Base-by-base conservation (phyloP, 2,888 invertebrate genomes). In the Rugalucina vietnamica region DNA sequence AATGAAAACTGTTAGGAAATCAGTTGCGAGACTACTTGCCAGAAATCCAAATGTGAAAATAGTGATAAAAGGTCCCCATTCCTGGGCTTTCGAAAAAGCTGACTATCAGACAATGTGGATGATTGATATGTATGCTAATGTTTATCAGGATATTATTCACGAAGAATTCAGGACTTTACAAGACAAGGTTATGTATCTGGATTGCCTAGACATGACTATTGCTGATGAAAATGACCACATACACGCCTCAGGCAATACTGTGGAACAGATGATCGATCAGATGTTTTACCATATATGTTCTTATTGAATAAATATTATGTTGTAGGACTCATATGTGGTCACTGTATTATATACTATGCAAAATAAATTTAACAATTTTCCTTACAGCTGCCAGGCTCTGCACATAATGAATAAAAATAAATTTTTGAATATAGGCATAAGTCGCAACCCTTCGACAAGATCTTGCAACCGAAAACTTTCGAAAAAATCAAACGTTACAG, bases 51-150 rank as follows among this genome's bases (percentile, higher is more conserved):
- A 74, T n/a, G 75, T 73, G n/a, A 57, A 65, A 10, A 54, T 87
- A 21, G 72, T 84, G 12, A 84, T 87, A 0, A 87, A 87, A 73
- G 87, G 87, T 8, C 87, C 87, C 2, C 82, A 84, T 80, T 79
- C 84, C 1, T 87, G 72, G 74, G 82, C 87, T 3, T 84, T 84
- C 79, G 82, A 73, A 49, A 84, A 71, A 77, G 69, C 76, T 37
- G 8, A 27, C 4, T 81, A 82, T 34, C 76, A 77, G 27, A 83
- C 78, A 21, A 71, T 87, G 43, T 87, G 87, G 87, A 87, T 87
- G 87, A 84, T 83, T 24, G 87, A 87, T 39, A 77, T 50, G 21
- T 87, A 87, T 76, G 80, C 84, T 4, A 74, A 75, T 18, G 36
- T 87, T 54, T 87, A 87, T 39, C 65, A 74, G 32, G 49, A 79